Percentiles rank a stretch among this genome's conserved stretches.
These are phyloP conservation scores for Phataginus tricuspis DNA, from an alignment of 2,797 vertebrate species.

Conservation along the genomic window DNA sequence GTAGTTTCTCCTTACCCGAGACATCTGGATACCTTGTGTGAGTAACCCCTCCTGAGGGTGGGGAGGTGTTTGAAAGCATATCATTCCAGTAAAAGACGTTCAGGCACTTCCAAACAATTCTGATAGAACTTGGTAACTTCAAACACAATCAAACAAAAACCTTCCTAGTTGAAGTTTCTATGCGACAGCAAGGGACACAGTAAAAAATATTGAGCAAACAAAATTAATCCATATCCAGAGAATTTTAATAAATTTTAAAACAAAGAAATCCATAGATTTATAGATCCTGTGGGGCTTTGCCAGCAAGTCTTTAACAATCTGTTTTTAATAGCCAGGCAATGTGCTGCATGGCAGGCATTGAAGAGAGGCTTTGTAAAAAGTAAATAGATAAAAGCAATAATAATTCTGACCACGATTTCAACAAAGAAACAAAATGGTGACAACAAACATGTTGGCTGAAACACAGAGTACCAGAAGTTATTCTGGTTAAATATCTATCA, in stretches of 20 bases:
- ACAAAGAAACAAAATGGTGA: slow-evolving; percentile 42
- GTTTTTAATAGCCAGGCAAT: slow-evolving; percentile 80
- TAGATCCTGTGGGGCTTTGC: slow-evolving; percentile 67
- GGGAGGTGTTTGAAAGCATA: slow-evolving; percentile 49
- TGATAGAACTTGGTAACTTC: slow-evolving; percentile 59
- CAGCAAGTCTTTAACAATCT: slow-evolving; percentile 71
- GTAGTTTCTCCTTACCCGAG: slow-evolving; percentile 48
- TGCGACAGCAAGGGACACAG: slow-evolving; percentile 84
- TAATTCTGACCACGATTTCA: slow-evolving; percentile 65
- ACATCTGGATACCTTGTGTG: slow-evolving; percentile 71
- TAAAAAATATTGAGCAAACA: slow-evolving; percentile 79
- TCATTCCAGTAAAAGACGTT: slow-evolving; percentile 64
- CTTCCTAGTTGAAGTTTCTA: slow-evolving; percentile 68
- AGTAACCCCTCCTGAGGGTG: slow-evolving; percentile 32
- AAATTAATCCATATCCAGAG: slow-evolving; percentile 77
- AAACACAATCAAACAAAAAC: slow-evolving; percentile 61
- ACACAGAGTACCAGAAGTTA: background rate
- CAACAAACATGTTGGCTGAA: slow-evolving; percentile 73
- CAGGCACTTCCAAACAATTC: slow-evolving; percentile 67
- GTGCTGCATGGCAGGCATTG: background rate
- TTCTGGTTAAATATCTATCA: background rate
- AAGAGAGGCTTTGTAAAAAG: slow-evolving; percentile 60
- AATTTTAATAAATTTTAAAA: slow-evolving; percentile 81
- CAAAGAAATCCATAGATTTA: slow-evolving; percentile 77
- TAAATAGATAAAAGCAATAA: background rate